These are phyloP conservation scores for Schrankia costaestrigalis DNA, from an alignment of 2,888 invertebrate species.

Conservation along the genomic window DNA sequence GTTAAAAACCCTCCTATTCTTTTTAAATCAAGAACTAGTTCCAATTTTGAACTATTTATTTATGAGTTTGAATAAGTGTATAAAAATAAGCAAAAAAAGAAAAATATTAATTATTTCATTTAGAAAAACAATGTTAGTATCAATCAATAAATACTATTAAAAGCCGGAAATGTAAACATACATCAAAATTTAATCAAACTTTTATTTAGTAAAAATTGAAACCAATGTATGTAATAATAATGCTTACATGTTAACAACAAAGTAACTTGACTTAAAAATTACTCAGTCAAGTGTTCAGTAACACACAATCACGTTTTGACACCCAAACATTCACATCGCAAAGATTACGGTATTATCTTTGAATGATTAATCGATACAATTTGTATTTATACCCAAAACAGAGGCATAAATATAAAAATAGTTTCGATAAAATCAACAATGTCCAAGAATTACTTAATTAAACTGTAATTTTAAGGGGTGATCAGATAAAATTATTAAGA, in stretches of 20 bases:
- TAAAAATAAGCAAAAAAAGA: no score
- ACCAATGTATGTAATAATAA: no score
- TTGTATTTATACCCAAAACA: constrained; percentile 42
- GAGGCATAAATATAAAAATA: constrained; percentile 19
- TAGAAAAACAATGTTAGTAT: no score
- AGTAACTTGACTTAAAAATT: constrained; percentile 17
- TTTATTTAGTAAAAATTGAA: no score
- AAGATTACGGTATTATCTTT: constrained; percentile 47
- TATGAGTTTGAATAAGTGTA: no score
- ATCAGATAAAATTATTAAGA: constrained; percentile 68
- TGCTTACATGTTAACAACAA: constrained; percentile 12
- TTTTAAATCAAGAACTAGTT: no score
- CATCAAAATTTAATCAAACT: no score
- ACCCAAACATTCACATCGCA: constrained; percentile 22
- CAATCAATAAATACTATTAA: no score
- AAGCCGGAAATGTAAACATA: no score
- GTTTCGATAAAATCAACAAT: constrained; percentile 36
- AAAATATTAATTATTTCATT: no score
- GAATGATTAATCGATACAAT: constrained; percentile 45
- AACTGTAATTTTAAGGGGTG: constrained; percentile 42
- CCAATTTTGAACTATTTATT: no score
- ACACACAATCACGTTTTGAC: constrained; percentile 26
- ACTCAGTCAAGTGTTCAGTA: constrained; percentile 19
- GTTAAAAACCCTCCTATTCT: no score
- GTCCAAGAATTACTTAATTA: constrained; percentile 57